Percentiles rank a stretch among this genome's conserved stretches.
Evolutionary conservation across 2,888 invertebrate genomes (phyloP).

Genomic region (Platerodrilus igneus): DNA sequence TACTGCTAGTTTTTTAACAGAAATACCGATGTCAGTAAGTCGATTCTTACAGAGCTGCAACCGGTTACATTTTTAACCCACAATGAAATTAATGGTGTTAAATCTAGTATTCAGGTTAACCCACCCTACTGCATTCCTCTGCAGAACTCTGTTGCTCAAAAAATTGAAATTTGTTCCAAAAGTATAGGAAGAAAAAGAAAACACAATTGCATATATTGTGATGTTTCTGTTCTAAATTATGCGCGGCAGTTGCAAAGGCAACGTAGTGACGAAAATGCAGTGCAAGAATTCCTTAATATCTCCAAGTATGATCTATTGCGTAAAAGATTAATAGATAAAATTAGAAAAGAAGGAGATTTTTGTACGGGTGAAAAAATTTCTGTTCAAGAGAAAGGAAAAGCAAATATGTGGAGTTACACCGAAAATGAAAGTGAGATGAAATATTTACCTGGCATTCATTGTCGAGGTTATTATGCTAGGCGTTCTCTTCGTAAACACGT

Average conservation of each 20-base stretch:
- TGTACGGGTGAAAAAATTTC: constrained; percentile 9
- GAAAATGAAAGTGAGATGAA: background rate
- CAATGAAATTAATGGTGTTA: no score
- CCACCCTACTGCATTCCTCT: no score
- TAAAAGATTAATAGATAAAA: constrained; percentile 20
- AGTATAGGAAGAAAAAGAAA: no score
- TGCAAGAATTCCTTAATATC: constrained; percentile 11
- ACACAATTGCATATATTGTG: constrained; percentile 14
- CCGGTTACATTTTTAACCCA: no score
- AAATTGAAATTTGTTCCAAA: no score
- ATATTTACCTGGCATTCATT: constrained; percentile 18
- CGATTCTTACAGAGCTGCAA: no score
- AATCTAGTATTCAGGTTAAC: no score
- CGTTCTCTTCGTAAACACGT: constrained; percentile 19
- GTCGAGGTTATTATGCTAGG: constrained; percentile 19
- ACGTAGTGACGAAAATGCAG: constrained; percentile 14
- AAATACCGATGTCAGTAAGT: no score
- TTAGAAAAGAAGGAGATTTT: constrained; percentile 20
- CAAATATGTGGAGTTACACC: no score
- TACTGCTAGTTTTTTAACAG: no score
- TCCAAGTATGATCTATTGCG: constrained; percentile 13
- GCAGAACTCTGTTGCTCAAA: no score
- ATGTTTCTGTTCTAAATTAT: constrained; percentile 11
- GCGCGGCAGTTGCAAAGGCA: constrained; percentile 13
- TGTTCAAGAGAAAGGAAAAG: constrained; percentile 6